Conservation (phyloP, 1,140 invertebrate genomes). For the Bombus pyrosoma region DNA sequence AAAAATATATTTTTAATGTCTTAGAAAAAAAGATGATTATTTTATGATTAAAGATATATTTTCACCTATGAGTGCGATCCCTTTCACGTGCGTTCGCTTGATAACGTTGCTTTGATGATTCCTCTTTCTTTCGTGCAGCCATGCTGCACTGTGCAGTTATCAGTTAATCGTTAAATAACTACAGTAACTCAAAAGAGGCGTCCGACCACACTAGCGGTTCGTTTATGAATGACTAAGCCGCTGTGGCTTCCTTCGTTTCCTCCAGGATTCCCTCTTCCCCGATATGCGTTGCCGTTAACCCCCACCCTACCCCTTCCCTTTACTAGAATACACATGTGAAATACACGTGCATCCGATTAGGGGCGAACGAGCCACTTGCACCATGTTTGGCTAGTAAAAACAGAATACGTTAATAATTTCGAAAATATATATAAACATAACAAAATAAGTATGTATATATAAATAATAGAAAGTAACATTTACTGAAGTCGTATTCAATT, state of each 20-base stretch:
- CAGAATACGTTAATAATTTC: constrained; percentile 1
- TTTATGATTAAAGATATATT: neutral
- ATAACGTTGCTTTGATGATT: constrained; percentile 83
- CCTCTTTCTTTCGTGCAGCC: constrained; percentile 60
- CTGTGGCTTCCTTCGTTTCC: constrained; percentile 41
- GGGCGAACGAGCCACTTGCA: constrained; percentile 30
- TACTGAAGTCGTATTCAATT: neutral
- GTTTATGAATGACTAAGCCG: constrained; percentile 53
- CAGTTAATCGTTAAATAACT: constrained; percentile 5
- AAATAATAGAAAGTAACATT: neutral
- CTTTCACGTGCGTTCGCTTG: constrained; percentile 89
- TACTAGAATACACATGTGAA: constrained; percentile 47
- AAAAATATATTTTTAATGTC: neutral
- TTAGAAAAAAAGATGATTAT: neutral
- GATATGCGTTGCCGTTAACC: constrained; percentile 13
- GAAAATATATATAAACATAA: neutral
- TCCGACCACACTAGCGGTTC: constrained; percentile 8
- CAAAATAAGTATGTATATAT: neutral
- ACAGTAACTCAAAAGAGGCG: neutral
- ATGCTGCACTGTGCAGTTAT: constrained; percentile 45
- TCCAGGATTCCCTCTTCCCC: constrained; percentile 42
- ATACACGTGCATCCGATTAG: constrained; percentile 56
- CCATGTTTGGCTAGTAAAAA: constrained; percentile 16
- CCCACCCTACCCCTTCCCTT: neutral
- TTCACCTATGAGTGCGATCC: constrained; percentile 89